Evolutionary conservation across 2,888 invertebrate species (phyloP), one percentile per base, ranked within the genome.

Genomic region (Megalurothrips usitatus): DNA sequence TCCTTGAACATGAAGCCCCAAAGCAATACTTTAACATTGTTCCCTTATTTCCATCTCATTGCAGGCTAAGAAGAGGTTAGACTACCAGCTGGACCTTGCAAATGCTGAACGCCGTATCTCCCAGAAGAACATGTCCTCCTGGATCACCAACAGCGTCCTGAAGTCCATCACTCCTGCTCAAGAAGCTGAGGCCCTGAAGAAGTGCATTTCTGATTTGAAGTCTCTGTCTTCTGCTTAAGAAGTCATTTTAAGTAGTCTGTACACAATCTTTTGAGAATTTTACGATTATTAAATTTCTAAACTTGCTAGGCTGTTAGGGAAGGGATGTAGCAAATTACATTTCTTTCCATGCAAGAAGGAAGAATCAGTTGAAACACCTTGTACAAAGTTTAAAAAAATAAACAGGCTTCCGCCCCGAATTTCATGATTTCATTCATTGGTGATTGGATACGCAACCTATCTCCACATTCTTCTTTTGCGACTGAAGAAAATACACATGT

Each of bases 41-140:
- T 48, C 79, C 19, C n/a, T 48, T 80, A 43, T 79, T 79, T 80
- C 48, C 48, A 80, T 82, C 34, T 83, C 83, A 43, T 75, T 84
- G 17, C 86, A 93, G 93, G 94, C 96, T 10, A 96, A 95, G 88
- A 92, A 91, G 84, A 92, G 95, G 80, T 89, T 96, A 85, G 98
- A 99, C 88, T 99, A 96, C 88, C 97, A 99, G 89, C 91, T 96
- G 9, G 97, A 97, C 87, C 92, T 94, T 85, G 91, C 94, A 84
- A 92, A 91, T 85, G 89, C 96, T 81, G 94, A 97, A 86, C 92
- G 94, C 79, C 93, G 94, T 84, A 91, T 98, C 83, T 91, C 94
- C 84, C 98, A 98, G 88, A 95, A 94, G 87, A 94, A 98, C 88
- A 94, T 98, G 94, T 96, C 96, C 47, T 93, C 95, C 87, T 99